A percentile compares a stretch with the other conserved stretches of the same genome.
phyloP scores from a whole-genome alignment of 2,888 invertebrate species.

The Drosophila mimetica region DNA sequence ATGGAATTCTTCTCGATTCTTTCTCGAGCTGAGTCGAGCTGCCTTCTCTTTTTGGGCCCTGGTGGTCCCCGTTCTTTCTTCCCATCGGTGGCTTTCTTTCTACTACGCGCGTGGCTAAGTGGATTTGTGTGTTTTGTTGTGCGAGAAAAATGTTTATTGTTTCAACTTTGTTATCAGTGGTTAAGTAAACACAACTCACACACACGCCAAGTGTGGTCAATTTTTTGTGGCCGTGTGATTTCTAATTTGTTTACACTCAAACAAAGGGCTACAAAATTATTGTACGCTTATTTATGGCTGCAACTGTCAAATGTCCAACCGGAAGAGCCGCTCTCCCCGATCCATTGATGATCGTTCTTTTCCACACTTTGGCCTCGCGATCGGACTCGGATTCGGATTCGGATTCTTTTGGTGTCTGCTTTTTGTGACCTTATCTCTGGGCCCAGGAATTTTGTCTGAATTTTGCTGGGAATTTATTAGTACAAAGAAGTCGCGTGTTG shows the following conservation, averaged over 20 bases:
- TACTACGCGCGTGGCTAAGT: slow-evolving; percentile 78
- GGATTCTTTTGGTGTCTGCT: slow-evolving; percentile 10
- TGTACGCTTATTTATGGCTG: slow-evolving; percentile 68
- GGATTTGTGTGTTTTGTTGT: slow-evolving; percentile 83
- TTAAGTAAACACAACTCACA: slow-evolving; percentile 77
- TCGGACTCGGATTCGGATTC: slow-evolving; percentile 1
- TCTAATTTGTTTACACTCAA: slow-evolving; percentile 79
- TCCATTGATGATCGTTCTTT: slow-evolving; percentile 61
- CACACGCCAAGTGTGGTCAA: slow-evolving; percentile 58
- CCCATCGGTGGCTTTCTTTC: slow-evolving; percentile 55
- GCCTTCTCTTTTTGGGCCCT: slow-evolving; percentile 12
- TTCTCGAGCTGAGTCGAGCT: slow-evolving; percentile 4
- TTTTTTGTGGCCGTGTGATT: slow-evolving; percentile 65
- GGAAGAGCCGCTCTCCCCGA: slow-evolving; percentile 44
- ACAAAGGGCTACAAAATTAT: slow-evolving; percentile 61
- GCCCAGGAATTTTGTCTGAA: slow-evolving; percentile 76
- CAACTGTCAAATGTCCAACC: slow-evolving; percentile 68
- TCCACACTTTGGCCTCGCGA: slow-evolving; percentile 45
- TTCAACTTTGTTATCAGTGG: slow-evolving; percentile 83
- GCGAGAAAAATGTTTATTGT: slow-evolving; percentile 83
- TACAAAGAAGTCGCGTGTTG: slow-evolving; percentile 79
- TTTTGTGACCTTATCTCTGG: slow-evolving; percentile 60
- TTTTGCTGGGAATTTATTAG: slow-evolving; percentile 82
- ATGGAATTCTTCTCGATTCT: slow-evolving; percentile 23
- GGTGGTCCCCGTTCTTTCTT: slow-evolving; percentile 53